A percentile compares a stretch with the other conserved stretches of the same genome.
phyloP scores from a whole-genome alignment of 2,888 invertebrate species.

The Myopa testacea region DNA sequence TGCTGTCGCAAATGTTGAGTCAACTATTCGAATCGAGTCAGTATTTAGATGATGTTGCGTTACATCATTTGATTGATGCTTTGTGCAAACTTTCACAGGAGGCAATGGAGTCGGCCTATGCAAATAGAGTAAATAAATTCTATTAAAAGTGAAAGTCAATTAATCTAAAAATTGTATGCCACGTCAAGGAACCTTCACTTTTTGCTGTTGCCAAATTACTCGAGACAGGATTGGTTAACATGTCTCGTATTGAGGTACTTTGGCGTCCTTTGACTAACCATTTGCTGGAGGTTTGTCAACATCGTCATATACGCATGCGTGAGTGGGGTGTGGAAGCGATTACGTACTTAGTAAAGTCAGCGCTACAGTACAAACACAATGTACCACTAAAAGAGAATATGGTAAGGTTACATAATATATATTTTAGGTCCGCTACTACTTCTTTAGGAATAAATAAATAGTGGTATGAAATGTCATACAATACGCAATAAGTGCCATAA shows the following conservation, averaged over 20 bases:
- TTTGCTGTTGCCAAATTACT: conserved; percentile 98
- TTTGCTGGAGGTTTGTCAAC: conserved; percentile 94
- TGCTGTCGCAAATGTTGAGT: conserved; percentile 89
- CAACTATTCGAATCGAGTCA: conserved; percentile 95
- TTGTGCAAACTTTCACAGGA: conserved; percentile 95
- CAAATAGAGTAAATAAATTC: conserved; percentile 79
- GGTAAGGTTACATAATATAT: conserved; percentile 68
- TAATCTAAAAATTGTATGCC: background rate
- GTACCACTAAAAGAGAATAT: conserved; percentile 87
- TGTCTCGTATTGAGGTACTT: conserved; percentile 91
- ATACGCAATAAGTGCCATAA: too few species aligned
- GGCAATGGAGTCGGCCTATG: conserved; percentile 96
- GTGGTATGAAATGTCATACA: too few species aligned
- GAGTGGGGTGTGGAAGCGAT: conserved; percentile 99
- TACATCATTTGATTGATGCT: conserved; percentile 96
- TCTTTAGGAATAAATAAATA: too few species aligned
- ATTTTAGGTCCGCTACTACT: too few species aligned
- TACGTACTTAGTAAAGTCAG: conserved; percentile 92
- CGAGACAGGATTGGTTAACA: conserved; percentile 96
- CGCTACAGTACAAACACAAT: conserved; percentile 87
- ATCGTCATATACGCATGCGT: conserved; percentile 93
- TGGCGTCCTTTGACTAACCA: conserved; percentile 97
- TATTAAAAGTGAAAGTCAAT: background rate
- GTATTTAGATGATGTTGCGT: conserved; percentile 91
- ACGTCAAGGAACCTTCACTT: conserved; percentile 86